Percentiles rank a stretch among this genome's conserved stretches.
Evolutionary conservation across 2,113 vertebrate genomes (phyloP).

Genomic region (Amia ocellicauda): DNA sequence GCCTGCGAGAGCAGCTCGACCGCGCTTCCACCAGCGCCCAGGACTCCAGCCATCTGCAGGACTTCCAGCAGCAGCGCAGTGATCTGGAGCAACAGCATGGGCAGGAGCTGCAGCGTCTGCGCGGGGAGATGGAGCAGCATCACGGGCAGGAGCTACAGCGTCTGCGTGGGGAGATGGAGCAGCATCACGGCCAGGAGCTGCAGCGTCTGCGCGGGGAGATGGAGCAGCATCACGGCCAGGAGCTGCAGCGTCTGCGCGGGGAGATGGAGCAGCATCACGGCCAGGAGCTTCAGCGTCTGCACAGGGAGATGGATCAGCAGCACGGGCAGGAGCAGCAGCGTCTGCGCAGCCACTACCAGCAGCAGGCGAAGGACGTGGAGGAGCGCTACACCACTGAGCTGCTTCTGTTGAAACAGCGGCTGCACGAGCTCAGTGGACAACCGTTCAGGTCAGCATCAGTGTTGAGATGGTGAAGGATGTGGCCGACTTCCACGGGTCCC

Average conservation of each 20-base stretch:
- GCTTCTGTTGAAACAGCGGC: conserved; percentile 63
- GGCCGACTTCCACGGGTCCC: conserved; percentile 5
- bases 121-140: conserved; percentile 47
- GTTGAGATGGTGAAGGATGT: conserved; percentile 35
- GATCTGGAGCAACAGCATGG: conserved; percentile 52
- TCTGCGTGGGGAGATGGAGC: no score
- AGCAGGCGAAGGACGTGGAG: conserved; percentile 71
- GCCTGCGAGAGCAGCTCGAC: conserved; percentile 39
- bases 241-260: conserved; percentile 50
- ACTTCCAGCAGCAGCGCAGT: conserved; percentile 30
- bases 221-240: conserved; percentile 61
- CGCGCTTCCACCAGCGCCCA: conserved; percentile 29
- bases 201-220: no score
- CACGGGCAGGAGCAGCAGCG: conserved; percentile 70
- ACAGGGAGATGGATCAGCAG: conserved; percentile 64
- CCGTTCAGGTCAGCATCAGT: conserved; percentile 58
- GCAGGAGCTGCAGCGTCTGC: conserved; percentile 32
- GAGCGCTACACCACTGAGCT: conserved; percentile 68
- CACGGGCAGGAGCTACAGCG: no score
- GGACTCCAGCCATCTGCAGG: no score
- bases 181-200: no score
- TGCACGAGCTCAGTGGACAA: conserved; percentile 53
- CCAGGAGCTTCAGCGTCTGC: conserved; percentile 52
- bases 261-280: conserved; percentile 70
- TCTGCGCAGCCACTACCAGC: conserved; percentile 66